These are phyloP conservation scores for Upupa epops DNA, from an alignment of 2,113 vertebrate species.

Conservation along the genomic window DNA sequence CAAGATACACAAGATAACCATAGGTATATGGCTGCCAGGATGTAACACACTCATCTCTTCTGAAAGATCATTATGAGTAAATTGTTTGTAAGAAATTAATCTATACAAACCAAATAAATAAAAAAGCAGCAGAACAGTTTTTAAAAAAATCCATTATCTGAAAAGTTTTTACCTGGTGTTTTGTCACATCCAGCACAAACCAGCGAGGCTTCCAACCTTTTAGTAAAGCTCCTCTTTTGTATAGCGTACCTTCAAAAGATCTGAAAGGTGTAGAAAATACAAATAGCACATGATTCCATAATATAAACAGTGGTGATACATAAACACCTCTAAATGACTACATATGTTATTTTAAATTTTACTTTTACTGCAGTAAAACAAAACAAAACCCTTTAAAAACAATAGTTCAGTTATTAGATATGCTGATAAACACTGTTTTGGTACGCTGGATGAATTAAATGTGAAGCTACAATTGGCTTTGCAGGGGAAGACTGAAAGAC, in stretches of 20 bases:
- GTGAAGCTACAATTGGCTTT: neutral
- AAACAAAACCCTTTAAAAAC: neutral
- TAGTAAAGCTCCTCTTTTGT: constrained; percentile 93
- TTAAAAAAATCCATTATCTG: neutral
- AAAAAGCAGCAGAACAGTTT: neutral
- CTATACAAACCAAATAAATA: neutral
- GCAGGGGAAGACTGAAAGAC: neutral
- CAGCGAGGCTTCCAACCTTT: constrained; percentile 98
- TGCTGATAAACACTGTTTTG: neutral
- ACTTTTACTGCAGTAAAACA: neutral
- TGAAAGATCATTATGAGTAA: neutral
- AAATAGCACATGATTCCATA: neutral
- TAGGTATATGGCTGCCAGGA: neutral
- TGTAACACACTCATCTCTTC: neutral
- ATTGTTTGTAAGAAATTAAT: neutral
- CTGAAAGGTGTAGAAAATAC: constrained; percentile 66
- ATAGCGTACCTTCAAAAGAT: constrained; percentile 95
- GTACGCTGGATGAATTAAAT: neutral
- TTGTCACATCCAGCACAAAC: constrained; percentile 97
- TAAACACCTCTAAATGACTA: neutral
- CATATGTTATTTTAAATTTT: neutral
- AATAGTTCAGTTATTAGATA: neutral
- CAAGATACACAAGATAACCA: neutral
- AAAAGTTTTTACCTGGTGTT: constrained; percentile 88
- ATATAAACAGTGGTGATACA: neutral